Evolutionary conservation across 1,140 invertebrate genomes (phyloP).

Genomic region (Zophobas morio): DNA sequence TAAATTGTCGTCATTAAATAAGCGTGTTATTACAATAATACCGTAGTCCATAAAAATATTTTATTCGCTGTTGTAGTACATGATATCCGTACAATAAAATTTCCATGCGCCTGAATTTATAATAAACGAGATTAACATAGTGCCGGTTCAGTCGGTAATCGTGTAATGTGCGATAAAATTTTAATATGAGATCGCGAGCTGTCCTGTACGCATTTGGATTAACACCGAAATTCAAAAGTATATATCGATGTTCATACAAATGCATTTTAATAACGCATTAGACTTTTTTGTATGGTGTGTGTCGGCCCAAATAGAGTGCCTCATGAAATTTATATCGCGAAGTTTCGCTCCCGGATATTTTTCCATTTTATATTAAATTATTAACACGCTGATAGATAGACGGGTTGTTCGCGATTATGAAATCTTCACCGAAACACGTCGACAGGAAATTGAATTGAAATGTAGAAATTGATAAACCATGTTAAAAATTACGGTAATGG

Average conservation of each 20-base stretch:
- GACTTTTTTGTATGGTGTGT: conserved; percentile 47
- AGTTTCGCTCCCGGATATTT: conserved; percentile 41
- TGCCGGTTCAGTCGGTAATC: conserved; percentile 48
- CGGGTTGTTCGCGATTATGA: conserved; percentile 45
- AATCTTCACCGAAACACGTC: conserved; percentile 52
- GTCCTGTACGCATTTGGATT: conserved; percentile 51
- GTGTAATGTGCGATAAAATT: conserved; percentile 52
- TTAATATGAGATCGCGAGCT: conserved; percentile 48
- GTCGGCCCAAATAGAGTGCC: conserved; percentile 46
- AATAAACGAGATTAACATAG: conserved; percentile 53
- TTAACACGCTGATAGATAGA: conserved; percentile 46
- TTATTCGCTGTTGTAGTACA: conserved; percentile 40
- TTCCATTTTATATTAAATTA: conserved; percentile 57
- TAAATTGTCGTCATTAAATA: conserved; percentile 38
- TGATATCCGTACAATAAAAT: conserved; percentile 50
- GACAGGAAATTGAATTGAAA: conserved; percentile 59
- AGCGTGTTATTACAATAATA: conserved; percentile 31
- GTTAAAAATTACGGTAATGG: conserved; percentile 62
- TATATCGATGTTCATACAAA: conserved; percentile 58
- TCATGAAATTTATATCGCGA: conserved; percentile 51
- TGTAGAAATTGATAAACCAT: conserved; percentile 61
- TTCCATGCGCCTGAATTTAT: conserved; percentile 49
- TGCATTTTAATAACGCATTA: conserved; percentile 60
- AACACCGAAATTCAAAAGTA: conserved; percentile 60
- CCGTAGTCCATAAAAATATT: conserved; percentile 29